Base-by-base conservation (phyloP, 1,140 invertebrate genomes). In the Papilio glaucus region DNA sequence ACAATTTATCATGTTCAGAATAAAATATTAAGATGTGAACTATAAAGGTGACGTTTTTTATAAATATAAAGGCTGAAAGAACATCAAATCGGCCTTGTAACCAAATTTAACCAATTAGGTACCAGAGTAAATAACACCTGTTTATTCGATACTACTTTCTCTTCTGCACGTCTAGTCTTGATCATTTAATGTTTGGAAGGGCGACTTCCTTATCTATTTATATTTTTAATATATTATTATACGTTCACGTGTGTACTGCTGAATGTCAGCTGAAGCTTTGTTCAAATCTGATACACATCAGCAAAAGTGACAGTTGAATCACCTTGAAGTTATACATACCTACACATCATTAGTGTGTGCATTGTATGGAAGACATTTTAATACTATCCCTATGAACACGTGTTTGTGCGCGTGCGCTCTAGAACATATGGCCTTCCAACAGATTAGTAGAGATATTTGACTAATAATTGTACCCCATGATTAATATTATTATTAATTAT, bases 131-230 rank as follows among this genome's bases (percentile, higher is more conserved):
- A 26, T 57, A 57, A 57, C 24, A 26, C 49, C n/a, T 57, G 49
- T 13, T 57, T 57, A 10, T 18, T 18, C 21, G 21, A 26, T 10
- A 26, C 1, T 26, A 57, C 49, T 57, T 57, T 57, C 49, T 6
- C 21, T 57, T 24, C 12, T 21, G 12, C 1, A 10, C 21, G 24
- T 57, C 49, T 57, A 12, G 21, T 57, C 24, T 12, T 6, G 12
- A 3, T 21, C 0, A 3, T 53, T 57, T 57, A 26, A n/a, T 21
- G 21, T 49, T 49, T 49, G 18, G 21, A 57, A 57, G 49, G 49
- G 21, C 49, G 49, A n/a, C 49, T 57, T 57, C 49, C 21, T 57
- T 9, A 10, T 57, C 49, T 57, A 57, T 26, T 57, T 57, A 57
- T 24, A 24, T 53, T 1, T 24, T 42, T 24, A 53, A 53, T 53